Percentiles rank a stretch among this genome's conserved stretches.
Conservation (phyloP, 2,888 invertebrate species). For the Oegoconia quadripuncta region DNA sequence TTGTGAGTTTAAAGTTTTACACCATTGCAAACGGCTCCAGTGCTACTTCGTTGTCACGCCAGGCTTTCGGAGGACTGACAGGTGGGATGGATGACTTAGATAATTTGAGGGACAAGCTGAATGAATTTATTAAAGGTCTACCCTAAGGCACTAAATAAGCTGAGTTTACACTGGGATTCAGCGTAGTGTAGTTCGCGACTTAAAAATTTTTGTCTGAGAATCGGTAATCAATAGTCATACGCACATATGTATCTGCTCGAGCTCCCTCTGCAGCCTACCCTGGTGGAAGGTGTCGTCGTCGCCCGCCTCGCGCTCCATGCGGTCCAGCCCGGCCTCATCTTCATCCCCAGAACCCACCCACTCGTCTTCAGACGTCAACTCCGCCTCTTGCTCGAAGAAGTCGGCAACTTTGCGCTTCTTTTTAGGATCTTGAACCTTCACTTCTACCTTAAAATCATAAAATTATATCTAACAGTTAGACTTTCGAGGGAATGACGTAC, state of each 20-base stretch:
- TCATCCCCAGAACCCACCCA: constrained; percentile 91
- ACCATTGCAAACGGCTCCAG: too few relatives aligned
- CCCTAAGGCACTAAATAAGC: too few relatives aligned
- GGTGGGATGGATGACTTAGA: too few relatives aligned
- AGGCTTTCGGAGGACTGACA: too few relatives aligned
- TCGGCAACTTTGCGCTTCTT: constrained; percentile 78
- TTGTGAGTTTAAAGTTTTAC: too few relatives aligned
- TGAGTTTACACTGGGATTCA: too few relatives aligned
- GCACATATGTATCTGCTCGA: constrained; percentile 92
- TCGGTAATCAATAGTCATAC: constrained; percentile 32
- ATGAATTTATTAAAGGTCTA: too few relatives aligned
- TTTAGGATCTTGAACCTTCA: constrained; percentile 44
- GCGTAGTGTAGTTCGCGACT: too few relatives aligned
- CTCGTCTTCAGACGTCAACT: constrained; percentile 91
- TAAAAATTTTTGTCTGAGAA: not conserved
- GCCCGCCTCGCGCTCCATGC: constrained; percentile 90
- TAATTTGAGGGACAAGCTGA: too few relatives aligned
- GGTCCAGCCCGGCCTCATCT: constrained; percentile 88
- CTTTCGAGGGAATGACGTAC: too few relatives aligned
- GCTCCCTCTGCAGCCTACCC: constrained; percentile 85
- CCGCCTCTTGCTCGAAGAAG: constrained; percentile 95
- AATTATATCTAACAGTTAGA: not conserved
- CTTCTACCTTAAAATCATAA: constrained; percentile 37
- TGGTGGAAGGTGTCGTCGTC: constrained; percentile 91
- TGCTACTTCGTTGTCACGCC: too few relatives aligned